Evolutionary conservation across 2,797 vertebrate species (phyloP).

Genomic region (Cyclopterus lumpus): DNA sequence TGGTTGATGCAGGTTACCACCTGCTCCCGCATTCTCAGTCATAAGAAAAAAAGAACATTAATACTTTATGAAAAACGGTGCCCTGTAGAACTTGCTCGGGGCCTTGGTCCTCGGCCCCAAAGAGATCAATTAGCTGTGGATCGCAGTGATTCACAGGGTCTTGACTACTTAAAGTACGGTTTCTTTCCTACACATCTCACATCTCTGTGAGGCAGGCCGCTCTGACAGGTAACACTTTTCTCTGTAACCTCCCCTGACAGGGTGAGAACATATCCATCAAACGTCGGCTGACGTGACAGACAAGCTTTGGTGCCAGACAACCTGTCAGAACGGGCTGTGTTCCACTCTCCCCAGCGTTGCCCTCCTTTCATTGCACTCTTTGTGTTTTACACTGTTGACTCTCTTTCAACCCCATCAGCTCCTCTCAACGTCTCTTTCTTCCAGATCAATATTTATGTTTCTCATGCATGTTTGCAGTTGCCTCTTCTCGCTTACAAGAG

Average conservation of each 20-base stretch:
- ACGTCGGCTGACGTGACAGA: slow-evolving; percentile 66
- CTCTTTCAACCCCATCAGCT: slow-evolving; percentile 23
- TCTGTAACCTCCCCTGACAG: slow-evolving; percentile 76
- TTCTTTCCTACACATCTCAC: slow-evolving; percentile 48
- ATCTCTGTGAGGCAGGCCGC: slow-evolving; percentile 40
- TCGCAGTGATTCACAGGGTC: slow-evolving; percentile 66
- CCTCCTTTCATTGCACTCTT: slow-evolving; percentile 69
- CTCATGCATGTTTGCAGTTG: slow-evolving; percentile 40
- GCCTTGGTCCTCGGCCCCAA: slow-evolving; percentile 66
- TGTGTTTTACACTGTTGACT: slow-evolving; percentile 39
- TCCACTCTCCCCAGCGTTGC: slow-evolving; percentile 65
- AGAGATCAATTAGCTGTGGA: slow-evolving; percentile 79
- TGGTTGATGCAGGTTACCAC: slow-evolving; percentile 8
- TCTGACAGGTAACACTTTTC: slow-evolving; percentile 79
- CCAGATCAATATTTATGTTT: slow-evolving; percentile 64
- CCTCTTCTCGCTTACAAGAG: slow-evolving; percentile 23
- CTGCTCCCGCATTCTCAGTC: slow-evolving; percentile 37
- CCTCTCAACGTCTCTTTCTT: slow-evolving; percentile 15
- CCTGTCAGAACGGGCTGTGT: slow-evolving; percentile 67
- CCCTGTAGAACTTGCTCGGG: slow-evolving; percentile 32
- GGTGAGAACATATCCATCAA: slow-evolving; percentile 81
- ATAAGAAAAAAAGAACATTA: not conserved
- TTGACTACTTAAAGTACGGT: slow-evolving; percentile 52
- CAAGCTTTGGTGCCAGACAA: slow-evolving; percentile 70
- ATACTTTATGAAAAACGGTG: slow-evolving; percentile 12